These are phyloP conservation scores for Xiphophorus couchianus DNA, from an alignment of 2,113 vertebrate genomes.

Conservation along the genomic window DNA sequence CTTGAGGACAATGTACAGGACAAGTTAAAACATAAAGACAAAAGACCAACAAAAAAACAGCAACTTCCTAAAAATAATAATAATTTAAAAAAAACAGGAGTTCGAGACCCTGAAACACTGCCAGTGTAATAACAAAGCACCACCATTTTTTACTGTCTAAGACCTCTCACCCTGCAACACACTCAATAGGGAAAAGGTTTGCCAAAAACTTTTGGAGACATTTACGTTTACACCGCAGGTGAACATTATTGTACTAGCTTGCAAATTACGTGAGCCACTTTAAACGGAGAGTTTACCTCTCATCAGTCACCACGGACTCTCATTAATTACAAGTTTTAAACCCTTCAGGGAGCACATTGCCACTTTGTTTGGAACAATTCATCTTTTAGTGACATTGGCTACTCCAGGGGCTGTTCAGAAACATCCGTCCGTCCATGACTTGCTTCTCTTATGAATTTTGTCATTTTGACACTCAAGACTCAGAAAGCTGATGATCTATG, in stretches of 20 bases:
- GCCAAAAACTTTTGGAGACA: background rate
- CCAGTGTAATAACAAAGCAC: background rate
- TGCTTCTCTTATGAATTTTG: background rate
- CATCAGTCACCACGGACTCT: constrained; percentile 47
- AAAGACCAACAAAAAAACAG: too few species aligned
- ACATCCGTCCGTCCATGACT: background rate
- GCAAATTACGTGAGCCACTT: background rate
- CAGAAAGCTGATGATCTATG: background rate
- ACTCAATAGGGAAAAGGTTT: background rate
- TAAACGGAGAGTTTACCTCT: constrained; percentile 29
- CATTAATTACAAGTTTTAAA: constrained; percentile 44
- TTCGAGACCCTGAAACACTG: background rate
- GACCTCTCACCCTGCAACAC: background rate
- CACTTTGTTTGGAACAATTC: constrained; percentile 52
- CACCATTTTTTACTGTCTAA: background rate
- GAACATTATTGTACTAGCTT: background rate
- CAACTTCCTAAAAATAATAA: too few species aligned
- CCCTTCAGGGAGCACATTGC: constrained; percentile 38
- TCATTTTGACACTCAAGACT: background rate
- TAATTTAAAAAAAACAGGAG: too few species aligned
- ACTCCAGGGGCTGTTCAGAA: constrained; percentile 17
- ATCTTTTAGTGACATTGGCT: constrained; percentile 19
- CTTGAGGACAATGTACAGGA: too few species aligned
- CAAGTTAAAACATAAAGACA: too few species aligned
- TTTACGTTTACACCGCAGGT: background rate